Conservation (phyloP, 2,113 vertebrate genomes). For the Prionailurus bengalensis region DNA sequence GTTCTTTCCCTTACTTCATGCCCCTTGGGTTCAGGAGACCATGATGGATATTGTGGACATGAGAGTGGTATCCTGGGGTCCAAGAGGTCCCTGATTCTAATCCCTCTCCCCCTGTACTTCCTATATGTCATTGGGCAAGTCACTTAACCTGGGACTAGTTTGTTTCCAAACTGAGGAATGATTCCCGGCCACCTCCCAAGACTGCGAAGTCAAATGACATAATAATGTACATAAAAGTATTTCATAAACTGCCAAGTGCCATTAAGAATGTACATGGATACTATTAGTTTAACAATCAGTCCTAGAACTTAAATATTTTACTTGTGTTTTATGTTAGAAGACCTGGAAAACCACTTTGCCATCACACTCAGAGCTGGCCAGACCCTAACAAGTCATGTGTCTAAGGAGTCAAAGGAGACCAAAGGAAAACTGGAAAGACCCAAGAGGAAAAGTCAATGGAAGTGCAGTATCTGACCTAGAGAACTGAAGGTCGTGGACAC, state of each 20-base stretch:
- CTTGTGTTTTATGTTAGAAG: neutral
- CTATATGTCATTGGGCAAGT: neutral
- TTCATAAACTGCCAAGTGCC: neutral
- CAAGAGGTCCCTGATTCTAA: neutral
- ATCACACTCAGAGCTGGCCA: neutral
- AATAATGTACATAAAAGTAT: neutral
- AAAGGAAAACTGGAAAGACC: neutral
- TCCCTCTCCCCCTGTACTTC: neutral
- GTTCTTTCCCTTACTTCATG: neutral
- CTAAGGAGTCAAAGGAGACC: neutral
- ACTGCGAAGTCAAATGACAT: neutral
- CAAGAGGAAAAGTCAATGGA: neutral
- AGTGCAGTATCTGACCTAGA: neutral
- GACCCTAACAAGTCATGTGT: neutral
- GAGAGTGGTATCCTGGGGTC: neutral
- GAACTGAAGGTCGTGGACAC: neutral
- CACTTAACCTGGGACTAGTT: neutral
- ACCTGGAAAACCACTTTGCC: neutral
- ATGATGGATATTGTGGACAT: too few species aligned
- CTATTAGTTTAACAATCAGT: neutral
- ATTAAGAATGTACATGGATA: neutral
- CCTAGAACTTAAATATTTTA: neutral
- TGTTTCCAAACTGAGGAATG: slow-evolving; percentile 32
- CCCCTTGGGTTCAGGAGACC: neutral
- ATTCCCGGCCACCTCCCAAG: neutral